Conservation (phyloP, 2,113 vertebrate species). For the Rousettus leschenaultii region DNA sequence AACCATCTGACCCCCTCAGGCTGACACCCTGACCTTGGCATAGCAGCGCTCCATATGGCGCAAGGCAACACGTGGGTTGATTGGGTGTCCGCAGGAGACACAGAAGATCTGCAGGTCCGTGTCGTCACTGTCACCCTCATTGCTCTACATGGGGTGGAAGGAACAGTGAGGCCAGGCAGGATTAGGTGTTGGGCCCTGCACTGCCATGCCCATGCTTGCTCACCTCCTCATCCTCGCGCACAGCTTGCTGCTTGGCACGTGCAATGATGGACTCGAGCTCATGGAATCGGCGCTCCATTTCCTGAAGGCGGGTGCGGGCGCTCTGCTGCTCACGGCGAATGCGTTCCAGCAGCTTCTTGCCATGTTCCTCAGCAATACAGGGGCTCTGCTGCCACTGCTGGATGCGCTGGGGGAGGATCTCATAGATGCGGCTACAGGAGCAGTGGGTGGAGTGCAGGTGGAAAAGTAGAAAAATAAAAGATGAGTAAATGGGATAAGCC, state of each 20-base stretch:
- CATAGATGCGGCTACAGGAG: constrained; percentile 90
- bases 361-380: constrained; percentile 94
- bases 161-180: neutral
- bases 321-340: constrained; percentile 95
- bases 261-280: constrained; percentile 94
- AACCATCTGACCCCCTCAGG: constrained; percentile 28
- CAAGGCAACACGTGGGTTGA: constrained; percentile 94
- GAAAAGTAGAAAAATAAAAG: neutral
- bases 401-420: constrained; percentile 96
- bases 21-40: constrained; percentile 86
- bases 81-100: constrained; percentile 93
- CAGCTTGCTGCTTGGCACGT: constrained; percentile 95
- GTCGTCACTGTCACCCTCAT: constrained; percentile 92
- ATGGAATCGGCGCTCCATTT: constrained; percentile 96
- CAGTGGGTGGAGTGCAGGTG: neutral
- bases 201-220: fast-evolving
- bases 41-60: constrained; percentile 96
- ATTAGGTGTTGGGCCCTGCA: fast-evolving
- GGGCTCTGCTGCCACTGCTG: constrained; percentile 99
- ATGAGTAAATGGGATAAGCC: neutral
- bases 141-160: constrained; percentile 80
- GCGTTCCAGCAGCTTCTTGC: constrained; percentile 94
- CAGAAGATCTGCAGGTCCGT: constrained; percentile 96
- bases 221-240: constrained; percentile 96
- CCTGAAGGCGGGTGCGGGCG: constrained; percentile 91